Percentiles rank a stretch among this genome's conserved stretches.
phyloP scores from a whole-genome alignment of 92 coral and sea anemone species.

The Zoanthus sansibaricus region DNA sequence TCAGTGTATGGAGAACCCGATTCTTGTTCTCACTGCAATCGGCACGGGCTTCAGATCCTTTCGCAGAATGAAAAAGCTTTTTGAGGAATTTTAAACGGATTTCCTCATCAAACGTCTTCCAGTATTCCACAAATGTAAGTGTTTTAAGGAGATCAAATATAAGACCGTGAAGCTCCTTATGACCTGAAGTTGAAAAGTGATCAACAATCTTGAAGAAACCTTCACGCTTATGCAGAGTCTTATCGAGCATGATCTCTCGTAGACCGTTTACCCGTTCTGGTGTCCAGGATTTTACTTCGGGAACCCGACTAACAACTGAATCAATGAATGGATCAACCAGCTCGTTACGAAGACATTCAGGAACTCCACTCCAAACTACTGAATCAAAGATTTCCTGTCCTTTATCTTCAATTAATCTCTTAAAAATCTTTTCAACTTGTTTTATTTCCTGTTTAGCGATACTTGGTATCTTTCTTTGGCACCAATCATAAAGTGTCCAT shows the following conservation, averaged over 20 bases:
- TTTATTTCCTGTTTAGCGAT: conserved; percentile 10
- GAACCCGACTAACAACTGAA: conserved; percentile 38
- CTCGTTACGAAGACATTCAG: conserved; percentile 44
- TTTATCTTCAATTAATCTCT: background rate
- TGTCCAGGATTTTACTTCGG: background rate
- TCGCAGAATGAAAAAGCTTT: background rate
- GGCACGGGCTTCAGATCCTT: background rate
- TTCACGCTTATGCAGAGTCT: conserved; percentile 42
- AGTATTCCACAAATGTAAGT: conserved; percentile 1
- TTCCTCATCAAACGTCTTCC: conserved; percentile 26
- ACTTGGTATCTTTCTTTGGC: background rate
- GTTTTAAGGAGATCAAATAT: conserved; percentile 4
- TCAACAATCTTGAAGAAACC: conserved; percentile 12
- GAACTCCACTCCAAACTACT: conserved; percentile 62
- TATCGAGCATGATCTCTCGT: conserved; percentile 46
- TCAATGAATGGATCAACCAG: conserved; percentile 61
- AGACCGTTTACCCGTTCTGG: conserved; percentile 22
- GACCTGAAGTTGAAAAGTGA: background rate
- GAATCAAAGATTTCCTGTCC: conserved; percentile 54
- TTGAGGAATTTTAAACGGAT: background rate
- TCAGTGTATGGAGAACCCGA: background rate
- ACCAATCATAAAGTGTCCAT: conserved; percentile 16
- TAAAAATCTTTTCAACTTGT: conserved; percentile 24
- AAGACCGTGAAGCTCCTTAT: conserved; percentile 15
- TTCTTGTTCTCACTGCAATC: background rate